These are phyloP conservation scores for Pyrrhosoma nymphula DNA, from an alignment of 2,888 invertebrate genomes.

Conservation along the genomic window DNA sequence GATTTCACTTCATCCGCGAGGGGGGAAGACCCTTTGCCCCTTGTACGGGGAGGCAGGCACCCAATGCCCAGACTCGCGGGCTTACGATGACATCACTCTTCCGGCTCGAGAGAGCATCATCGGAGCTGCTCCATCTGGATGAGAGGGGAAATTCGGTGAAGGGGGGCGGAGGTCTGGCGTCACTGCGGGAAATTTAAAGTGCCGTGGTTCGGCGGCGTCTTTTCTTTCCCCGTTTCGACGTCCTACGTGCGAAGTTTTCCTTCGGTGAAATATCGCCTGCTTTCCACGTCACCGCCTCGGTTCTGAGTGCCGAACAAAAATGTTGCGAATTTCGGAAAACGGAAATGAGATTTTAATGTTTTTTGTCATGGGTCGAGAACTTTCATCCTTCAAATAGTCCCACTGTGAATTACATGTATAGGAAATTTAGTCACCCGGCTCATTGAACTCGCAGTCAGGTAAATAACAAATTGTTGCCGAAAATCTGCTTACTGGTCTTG, in stretches of 20 bases:
- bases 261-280: neutral
- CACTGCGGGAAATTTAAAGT: neutral
- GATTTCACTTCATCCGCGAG: neutral
- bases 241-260: neutral
- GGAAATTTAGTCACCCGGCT: neutral
- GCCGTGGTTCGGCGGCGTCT: neutral
- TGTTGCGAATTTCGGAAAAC: neutral
- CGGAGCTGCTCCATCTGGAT: neutral
- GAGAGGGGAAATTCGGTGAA: neutral
- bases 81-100: slow-evolving; percentile 31
- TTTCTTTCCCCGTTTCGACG: neutral
- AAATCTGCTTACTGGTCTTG: no score
- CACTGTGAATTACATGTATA: neutral
- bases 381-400: neutral
- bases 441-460: neutral
- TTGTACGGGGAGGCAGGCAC: neutral
- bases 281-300: neutral
- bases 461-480: neutral
- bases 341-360: neutral
- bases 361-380: neutral
- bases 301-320: neutral
- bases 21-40: neutral
- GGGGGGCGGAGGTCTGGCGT: neutral
- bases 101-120: neutral
- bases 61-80: neutral